Conservation (phyloP, 2,113 vertebrate species). For the Sitta europaea region DNA sequence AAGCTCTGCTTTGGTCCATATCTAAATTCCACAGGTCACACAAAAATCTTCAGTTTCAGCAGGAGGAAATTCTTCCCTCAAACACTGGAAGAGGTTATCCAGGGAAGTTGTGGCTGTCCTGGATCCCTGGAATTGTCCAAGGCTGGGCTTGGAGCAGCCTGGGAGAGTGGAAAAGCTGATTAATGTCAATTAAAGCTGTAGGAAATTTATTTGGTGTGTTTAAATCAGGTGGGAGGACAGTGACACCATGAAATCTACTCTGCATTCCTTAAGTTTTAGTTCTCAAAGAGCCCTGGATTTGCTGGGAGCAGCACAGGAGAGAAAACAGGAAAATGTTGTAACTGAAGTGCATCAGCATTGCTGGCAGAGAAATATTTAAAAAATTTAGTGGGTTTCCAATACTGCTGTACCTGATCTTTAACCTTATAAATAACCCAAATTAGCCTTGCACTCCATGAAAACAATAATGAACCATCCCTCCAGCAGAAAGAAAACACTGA, state of each 20-base stretch:
- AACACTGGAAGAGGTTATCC: not conserved
- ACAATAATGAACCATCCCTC: not conserved
- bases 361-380: not conserved
- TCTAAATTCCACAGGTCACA: not conserved
- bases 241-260: not conserved
- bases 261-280: not conserved
- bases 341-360: not conserved
- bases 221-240: not conserved
- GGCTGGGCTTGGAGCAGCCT: not conserved
- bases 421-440: not conserved
- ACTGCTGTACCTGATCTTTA: not conserved
- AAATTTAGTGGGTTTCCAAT: not conserved
- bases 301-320: not conserved
- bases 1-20: not conserved
- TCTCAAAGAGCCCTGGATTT: not conserved
- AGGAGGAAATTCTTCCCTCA: not conserved
- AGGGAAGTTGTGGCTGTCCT: not conserved
- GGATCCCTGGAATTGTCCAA: not conserved
- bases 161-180: not conserved
- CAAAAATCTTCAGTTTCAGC: not conserved
- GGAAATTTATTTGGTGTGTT: not conserved
- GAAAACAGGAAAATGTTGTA: not conserved
- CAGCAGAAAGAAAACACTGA: not conserved
- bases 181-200: fast-evolving
- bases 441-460: not conserved